These are phyloP conservation scores for Platycheirus rosarum DNA, from an alignment of 2,888 invertebrate genomes.

Conservation along the genomic window DNA sequence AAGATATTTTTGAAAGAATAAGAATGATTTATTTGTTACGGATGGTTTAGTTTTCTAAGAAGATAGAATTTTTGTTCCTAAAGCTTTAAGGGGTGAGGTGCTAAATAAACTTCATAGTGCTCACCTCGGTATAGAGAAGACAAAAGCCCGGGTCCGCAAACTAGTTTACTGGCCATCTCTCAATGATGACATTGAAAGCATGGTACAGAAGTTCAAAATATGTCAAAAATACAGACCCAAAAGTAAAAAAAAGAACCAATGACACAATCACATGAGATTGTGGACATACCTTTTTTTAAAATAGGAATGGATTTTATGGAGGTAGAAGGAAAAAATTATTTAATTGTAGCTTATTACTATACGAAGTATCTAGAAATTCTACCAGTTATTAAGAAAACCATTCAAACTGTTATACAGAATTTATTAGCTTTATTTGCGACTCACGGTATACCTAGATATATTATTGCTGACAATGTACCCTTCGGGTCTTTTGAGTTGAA, in stretches of 20 bases:
- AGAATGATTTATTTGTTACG: constrained; percentile 4
- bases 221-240: constrained; percentile 16
- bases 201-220: constrained; percentile 21
- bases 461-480: too few species aligned
- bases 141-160: neutral
- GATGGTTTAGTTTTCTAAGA: constrained; percentile 18
- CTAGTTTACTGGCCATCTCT: constrained; percentile 6
- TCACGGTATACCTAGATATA: too few species aligned
- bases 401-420: too few species aligned
- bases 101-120: constrained; percentile 8
- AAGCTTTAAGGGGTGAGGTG: neutral
- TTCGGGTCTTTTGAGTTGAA: too few species aligned
- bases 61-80: constrained; percentile 20
- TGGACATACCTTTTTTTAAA: constrained; percentile 57
- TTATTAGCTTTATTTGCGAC: constrained; percentile 1
- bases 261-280: constrained; percentile 16
- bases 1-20: constrained; percentile 9
- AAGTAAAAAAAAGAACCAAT: constrained; percentile 19
- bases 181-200: constrained; percentile 6
- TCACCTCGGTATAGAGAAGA: neutral
- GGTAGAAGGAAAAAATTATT: constrained; percentile 51
- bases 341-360: constrained; percentile 75
- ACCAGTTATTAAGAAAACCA: constrained; percentile 28
- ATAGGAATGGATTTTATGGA: constrained; percentile 76
- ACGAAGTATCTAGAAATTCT: too few species aligned